These are phyloP conservation scores for Phrixothrix hirtus DNA, from an alignment of 2,888 invertebrate genomes.

Conservation along the genomic window DNA sequence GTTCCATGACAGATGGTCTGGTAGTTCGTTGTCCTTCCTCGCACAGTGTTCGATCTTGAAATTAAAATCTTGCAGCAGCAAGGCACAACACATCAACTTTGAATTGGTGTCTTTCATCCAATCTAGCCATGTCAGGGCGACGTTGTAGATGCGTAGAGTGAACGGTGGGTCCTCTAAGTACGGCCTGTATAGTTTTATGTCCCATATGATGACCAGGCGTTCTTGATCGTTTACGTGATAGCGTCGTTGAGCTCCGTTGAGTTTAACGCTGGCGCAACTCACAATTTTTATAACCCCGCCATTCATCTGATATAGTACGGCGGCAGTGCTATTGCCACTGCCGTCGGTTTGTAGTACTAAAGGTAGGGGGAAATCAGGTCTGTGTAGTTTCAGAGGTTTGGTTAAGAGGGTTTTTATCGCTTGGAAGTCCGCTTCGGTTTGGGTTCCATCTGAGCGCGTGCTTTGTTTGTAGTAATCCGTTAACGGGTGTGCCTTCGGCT, in stretches of 20 bases:
- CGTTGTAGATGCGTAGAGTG: constrained; percentile 33
- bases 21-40: constrained; percentile 30
- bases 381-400: constrained; percentile 27
- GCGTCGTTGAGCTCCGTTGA: constrained; percentile 34
- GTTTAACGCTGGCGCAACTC: constrained; percentile 32
- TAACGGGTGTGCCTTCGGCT: no score
- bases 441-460: no score
- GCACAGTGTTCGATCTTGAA: constrained; percentile 37
- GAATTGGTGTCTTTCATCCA: constrained; percentile 17
- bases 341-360: constrained; percentile 38
- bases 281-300: constrained; percentile 23
- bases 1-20: constrained; percentile 29
- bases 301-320: constrained; percentile 35
- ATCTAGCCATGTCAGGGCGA: constrained; percentile 33
- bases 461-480: no score
- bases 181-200: constrained; percentile 32
- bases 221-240: no score
- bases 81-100: constrained; percentile 30
- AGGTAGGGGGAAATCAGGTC: constrained; percentile 27
- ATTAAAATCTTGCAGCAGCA: constrained; percentile 31
- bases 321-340: constrained; percentile 32
- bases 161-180: constrained; percentile 37
- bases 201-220: constrained; percentile 37
- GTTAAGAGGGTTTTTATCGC: constrained; percentile 17
- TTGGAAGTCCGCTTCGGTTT: constrained; percentile 23